Evolutionary conservation across 2,113 vertebrate species (phyloP).

Genomic region (Pelecanoides urinatrix): DNA sequence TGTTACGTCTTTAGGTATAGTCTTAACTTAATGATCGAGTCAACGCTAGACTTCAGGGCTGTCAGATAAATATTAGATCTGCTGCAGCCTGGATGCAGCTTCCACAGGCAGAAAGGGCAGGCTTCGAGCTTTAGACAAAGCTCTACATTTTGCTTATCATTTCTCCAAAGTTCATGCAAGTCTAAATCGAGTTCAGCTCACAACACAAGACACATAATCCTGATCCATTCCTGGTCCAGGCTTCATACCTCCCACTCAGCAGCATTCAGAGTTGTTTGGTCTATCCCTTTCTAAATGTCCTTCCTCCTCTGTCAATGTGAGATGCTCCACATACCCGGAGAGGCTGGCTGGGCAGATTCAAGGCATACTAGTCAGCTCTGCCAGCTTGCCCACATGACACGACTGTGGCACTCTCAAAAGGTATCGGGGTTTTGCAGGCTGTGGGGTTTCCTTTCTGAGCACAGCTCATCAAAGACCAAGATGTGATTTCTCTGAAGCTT

Average conservation of each 20-base stretch:
- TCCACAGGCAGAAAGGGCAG: background rate
- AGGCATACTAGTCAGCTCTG: background rate
- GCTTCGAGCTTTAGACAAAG: background rate
- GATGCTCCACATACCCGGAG: background rate
- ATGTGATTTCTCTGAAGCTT: constrained; percentile 61
- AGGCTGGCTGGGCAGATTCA: background rate
- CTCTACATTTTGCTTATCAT: background rate
- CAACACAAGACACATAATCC: background rate
- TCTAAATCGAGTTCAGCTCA: background rate
- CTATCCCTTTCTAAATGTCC: background rate
- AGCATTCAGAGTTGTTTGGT: background rate
- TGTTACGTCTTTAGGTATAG: background rate
- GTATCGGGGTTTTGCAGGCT: background rate
- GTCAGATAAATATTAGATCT: background rate
- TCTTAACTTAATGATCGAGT: background rate
- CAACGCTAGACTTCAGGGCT: background rate
- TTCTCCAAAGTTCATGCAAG: background rate
- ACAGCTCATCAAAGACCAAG: background rate
- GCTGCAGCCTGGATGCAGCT: background rate
- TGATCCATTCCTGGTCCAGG: background rate
- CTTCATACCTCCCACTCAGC: background rate
- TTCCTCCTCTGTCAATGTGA: background rate
- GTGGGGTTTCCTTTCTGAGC: constrained; percentile 33
- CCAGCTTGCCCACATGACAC: background rate
- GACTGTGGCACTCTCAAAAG: background rate